Evolutionary conservation across 2,797 vertebrate genomes (phyloP), one percentile per base, ranked within the genome.

Genomic region (Coregonus suidteri): DNA sequence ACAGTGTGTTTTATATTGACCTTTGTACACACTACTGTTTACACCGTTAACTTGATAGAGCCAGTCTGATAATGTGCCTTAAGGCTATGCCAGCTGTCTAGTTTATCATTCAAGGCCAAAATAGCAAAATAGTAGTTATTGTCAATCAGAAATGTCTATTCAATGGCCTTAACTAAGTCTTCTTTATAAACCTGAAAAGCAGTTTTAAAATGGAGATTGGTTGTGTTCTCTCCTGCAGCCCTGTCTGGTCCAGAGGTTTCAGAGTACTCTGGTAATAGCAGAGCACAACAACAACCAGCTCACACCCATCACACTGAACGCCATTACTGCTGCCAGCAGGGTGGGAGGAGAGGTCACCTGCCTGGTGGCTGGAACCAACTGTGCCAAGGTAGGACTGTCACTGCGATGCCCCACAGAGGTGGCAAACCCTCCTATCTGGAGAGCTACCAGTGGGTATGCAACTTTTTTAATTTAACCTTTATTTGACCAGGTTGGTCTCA

Each of bases 281-380:
- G 96, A 96, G 25, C 96, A 96, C 81, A 86, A 91, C 81, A 94
- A 95, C 75, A 94, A 95, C 52, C 81, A 92, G 2, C 85, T 97
- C 3, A 93, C 92, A 0, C 94, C 96, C 30, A 90, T 96, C 74
- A 96, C 96, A 0, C 91, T 97, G 75, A 96, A 94, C 3, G 6
- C 95, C 59, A 90, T 97, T 85, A 89, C 94, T 4, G 96, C 96
- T 0, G 96, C 96, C 35, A 94, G 84, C 74, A 79, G 65, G 52
- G 87, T 97, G 6, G 96, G 96, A 68, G 94, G 94, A 0, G 94
- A 96, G 34, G 93, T 97, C n/a, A 93, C 94, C n/a, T 97, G 96
- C 75, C 86, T 97, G 83, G 91, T 96, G 53, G 96, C 95, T 82
- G 96, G 96, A 71, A 95, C 94, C 66, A 94, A 92, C 85, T 96